These are phyloP conservation scores for Cheilosia urbana DNA, from an alignment of 2,888 invertebrate species.

Conservation along the genomic window DNA sequence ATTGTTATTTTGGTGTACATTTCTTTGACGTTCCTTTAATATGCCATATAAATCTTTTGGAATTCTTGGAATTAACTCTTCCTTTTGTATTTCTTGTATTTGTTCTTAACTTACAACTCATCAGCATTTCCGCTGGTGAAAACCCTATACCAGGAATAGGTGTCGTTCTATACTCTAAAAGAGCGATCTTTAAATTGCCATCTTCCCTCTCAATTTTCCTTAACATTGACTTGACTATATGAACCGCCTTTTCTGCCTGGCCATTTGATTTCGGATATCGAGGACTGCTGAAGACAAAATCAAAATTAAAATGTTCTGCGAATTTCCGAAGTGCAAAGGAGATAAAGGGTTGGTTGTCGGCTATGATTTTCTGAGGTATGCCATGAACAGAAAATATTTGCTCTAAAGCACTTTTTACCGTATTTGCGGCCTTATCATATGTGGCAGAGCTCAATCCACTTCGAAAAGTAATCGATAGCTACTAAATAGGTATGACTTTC, in stretches of 20 bases:
- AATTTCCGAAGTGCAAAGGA: slow-evolving; percentile 40
- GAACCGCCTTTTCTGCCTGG: slow-evolving; percentile 41
- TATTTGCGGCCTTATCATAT: slow-evolving; percentile 33
- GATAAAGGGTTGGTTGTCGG: slow-evolving; percentile 48
- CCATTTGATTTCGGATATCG: slow-evolving; percentile 43
- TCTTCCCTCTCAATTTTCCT: slow-evolving; percentile 29
- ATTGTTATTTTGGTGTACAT: slow-evolving; percentile 11
- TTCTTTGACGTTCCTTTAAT: slow-evolving; percentile 22
- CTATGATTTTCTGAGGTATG: slow-evolving; percentile 35
- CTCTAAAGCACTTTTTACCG: slow-evolving; percentile 4
- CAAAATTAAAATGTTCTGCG: slow-evolving; percentile 44
- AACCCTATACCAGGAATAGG: slow-evolving; percentile 43
- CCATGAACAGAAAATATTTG: slow-evolving; percentile 47
- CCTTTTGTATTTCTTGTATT: slow-evolving; percentile 45
- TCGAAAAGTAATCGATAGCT: slow-evolving; percentile 46
- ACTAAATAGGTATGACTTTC: slow-evolving; percentile 41
- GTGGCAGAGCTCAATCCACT: slow-evolving; percentile 35
- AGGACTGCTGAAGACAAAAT: slow-evolving; percentile 48
- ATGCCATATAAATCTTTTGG: slow-evolving; percentile 6
- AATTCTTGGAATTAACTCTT: slow-evolving; percentile 35
- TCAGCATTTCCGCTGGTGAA: slow-evolving; percentile 55
- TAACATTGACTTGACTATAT: slow-evolving; percentile 41
- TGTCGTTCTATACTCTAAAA: slow-evolving; percentile 49
- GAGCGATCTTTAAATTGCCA: slow-evolving; percentile 38
- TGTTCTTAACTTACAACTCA: slow-evolving; percentile 41